Percentiles rank a stretch among this genome's conserved stretches.
Evolutionary conservation across 1,140 invertebrate genomes (phyloP).

Genomic region (Glomeris maerens): DNA sequence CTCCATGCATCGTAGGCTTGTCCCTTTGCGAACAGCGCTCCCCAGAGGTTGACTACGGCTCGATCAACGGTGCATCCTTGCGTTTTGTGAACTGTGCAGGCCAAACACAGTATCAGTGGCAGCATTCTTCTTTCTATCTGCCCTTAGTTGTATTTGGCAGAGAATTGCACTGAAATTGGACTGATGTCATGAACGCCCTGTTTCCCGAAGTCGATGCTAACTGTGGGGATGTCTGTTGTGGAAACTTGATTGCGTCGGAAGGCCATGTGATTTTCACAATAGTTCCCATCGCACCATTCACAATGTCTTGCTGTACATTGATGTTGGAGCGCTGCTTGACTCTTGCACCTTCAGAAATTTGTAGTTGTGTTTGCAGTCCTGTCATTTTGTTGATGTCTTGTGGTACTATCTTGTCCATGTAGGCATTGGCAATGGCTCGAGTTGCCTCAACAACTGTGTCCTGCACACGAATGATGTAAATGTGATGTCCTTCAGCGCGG

Average conservation of each 20-base stretch:
- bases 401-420: constrained; percentile 3
- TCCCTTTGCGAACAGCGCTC: constrained; percentile 12
- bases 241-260: no score
- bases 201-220: constrained; percentile 18
- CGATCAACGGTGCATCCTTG: constrained; percentile 23
- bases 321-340: no score
- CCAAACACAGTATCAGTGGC: constrained; percentile 28
- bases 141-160: no score
- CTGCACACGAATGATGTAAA: constrained; percentile 13
- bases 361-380: constrained; percentile 11
- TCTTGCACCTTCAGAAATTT: constrained; percentile 12
- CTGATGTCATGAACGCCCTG: constrained; percentile 11
- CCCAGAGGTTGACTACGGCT: constrained; percentile 14
- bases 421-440: constrained; percentile 4
- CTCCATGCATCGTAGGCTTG: constrained; percentile 18
- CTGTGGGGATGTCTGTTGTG: constrained; percentile 19
- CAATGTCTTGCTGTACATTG: constrained; percentile 23
- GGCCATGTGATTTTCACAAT: no score
- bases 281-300: constrained; percentile 26
- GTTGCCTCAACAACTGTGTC: constrained; percentile 8
- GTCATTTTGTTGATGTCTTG: constrained; percentile 12
- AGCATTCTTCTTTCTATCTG: no score
- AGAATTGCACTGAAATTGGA: no score
- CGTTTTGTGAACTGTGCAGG: constrained; percentile 27
- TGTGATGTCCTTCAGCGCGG: constrained; percentile 2